phyloP scores from a whole-genome alignment of 2,888 invertebrate genomes.

The Polia nebulosa region DNA sequence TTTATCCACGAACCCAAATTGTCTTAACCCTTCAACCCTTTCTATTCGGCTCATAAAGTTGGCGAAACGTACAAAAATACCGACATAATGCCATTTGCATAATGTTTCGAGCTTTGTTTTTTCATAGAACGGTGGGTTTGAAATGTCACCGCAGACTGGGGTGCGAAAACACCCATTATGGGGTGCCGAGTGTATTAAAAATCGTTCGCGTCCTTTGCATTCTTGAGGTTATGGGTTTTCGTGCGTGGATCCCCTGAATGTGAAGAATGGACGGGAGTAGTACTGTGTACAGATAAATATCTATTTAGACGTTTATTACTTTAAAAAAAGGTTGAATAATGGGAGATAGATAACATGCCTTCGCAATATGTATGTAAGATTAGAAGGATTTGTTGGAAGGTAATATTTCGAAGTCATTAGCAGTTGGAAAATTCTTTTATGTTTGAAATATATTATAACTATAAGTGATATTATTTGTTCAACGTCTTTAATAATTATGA shows the following conservation, averaged over 20 bases:
- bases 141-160: conserved; percentile 90
- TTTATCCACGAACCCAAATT: conserved; percentile 80
- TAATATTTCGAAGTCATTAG: conserved; percentile 2
- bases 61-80: conserved; percentile 89
- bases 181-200: conserved; percentile 89
- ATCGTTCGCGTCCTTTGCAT: conserved; percentile 87
- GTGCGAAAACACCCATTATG: conserved; percentile 89
- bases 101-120: conserved; percentile 90
- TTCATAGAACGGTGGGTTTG: conserved; percentile 88
- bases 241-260: conserved; percentile 72
- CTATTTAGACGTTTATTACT: conserved; percentile 53
- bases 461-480: too few relatives aligned
- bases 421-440: too few relatives aligned
- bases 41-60: conserved; percentile 89
- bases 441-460: too few relatives aligned
- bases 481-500: too few relatives aligned
- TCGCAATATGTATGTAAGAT: conserved; percentile 20
- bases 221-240: conserved; percentile 88
- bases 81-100: conserved; percentile 91
- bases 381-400: background rate
- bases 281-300: conserved; percentile 51
- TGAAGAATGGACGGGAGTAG: conserved; percentile 60
- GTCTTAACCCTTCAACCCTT: conserved; percentile 89
- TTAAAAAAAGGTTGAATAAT: conserved; percentile 39
- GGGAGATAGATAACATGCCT: conserved; percentile 22